phyloP scores from a whole-genome alignment of 2,888 invertebrate genomes.

The Eurytoma adleriae region DNA sequence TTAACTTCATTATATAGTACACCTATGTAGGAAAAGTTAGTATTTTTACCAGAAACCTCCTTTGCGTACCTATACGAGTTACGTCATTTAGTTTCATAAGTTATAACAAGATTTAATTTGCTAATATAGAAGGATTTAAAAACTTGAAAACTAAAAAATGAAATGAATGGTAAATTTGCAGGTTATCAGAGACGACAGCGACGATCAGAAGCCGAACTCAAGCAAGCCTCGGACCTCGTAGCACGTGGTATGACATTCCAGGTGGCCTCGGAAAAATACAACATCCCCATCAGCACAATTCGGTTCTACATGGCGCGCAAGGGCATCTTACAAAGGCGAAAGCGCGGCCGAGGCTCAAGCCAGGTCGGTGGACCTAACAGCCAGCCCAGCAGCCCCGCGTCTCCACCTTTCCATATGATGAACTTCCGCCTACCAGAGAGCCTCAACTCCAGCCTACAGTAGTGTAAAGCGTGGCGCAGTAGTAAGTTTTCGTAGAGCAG shows the following conservation, averaged over 20 bases:
- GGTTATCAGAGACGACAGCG: conserved; percentile 77
- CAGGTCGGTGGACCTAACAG: conserved; percentile 74
- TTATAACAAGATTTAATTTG: no score
- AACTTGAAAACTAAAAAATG: no score
- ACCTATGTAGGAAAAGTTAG: no score
- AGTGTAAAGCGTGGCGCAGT: conserved; percentile 62
- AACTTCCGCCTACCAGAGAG: conserved; percentile 84
- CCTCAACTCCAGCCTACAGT: conserved; percentile 75
- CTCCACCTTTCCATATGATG: conserved; percentile 86
- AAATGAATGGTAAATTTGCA: conserved; percentile 51
- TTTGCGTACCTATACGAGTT: no score
- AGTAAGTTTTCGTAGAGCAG: conserved; percentile 55
- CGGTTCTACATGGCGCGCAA: conserved; percentile 92
- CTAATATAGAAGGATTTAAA: no score
- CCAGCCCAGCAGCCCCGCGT: conserved; percentile 81
- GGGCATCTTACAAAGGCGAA: conserved; percentile 87
- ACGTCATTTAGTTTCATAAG: no score
- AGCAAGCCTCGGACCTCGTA: conserved; percentile 90
- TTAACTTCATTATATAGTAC: no score
- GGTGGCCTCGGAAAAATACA: conserved; percentile 90
- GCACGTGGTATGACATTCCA: conserved; percentile 92
- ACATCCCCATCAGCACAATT: conserved; percentile 92
- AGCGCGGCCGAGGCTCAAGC: conserved; percentile 83
- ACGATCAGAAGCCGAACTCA: conserved; percentile 85
- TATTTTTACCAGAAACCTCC: no score